Base-by-base conservation (phyloP, 2,113 vertebrate genomes). In the Aegithalos caudatus region DNA sequence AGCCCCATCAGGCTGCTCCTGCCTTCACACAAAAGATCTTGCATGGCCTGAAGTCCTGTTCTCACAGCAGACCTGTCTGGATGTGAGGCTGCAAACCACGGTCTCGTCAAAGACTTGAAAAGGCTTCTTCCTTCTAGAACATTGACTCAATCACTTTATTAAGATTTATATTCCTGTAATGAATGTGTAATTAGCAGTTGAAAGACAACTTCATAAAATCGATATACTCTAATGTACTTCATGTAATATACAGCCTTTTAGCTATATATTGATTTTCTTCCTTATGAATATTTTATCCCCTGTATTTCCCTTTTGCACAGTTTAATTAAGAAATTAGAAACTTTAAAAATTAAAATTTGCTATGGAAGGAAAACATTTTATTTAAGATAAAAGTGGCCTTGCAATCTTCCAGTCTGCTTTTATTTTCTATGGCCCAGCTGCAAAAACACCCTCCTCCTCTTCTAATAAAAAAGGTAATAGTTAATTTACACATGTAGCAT, bases 111-210 rank as follows among this genome's bases (percentile, higher is more conserved):
- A 23, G 42, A 7, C 25, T 79, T 12, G 4, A 14, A 91, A 92
- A 29, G 13, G 19, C 37, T 71, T 79, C 47, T 72, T 91, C 40
- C 31, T 95, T 87, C 44, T 25, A 11, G 37, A 25, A 14, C 27
- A 23, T 18, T 62, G 42, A 44, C 35, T 95, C 60, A 20, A 71
- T 53, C 37, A 22, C 37, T 91, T 95, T 33, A 85, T 82, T 91
- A 87, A 67, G 50, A 89, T 92, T 94, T 92, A 82, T 85, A 69
- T 69, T 85, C 57, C 87, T 54, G 16, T 65, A 86, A 90, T 12
- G 12, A 92, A 96, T 62, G 51, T 76, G 69, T 81, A 95, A 91
- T 90, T 82, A 95, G 70, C 62, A 95, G 74, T n/a, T 90, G 81
- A 94, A 92, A 94, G 66, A 85, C 80, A 93, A 76, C 60, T 76